Percentiles rank a stretch among this genome's conserved stretches.
These are phyloP conservation scores for Lasioglossum calceatum DNA, from an alignment of 2,888 invertebrate species.

Conservation along the genomic window DNA sequence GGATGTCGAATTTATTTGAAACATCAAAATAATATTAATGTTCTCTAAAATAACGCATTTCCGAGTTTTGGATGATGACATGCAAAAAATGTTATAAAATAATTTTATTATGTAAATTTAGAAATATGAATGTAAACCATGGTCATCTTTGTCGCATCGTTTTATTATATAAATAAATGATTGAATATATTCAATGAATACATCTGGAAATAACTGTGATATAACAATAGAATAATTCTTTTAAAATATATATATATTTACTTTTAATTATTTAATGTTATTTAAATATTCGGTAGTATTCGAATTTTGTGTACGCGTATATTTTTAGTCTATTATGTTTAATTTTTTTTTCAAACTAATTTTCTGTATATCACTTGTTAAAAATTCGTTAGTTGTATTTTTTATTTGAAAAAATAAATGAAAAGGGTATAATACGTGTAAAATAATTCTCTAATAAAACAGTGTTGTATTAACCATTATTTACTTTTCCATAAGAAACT, in stretches of 20 bases:
- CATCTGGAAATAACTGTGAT: neutral
- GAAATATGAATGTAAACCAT: neutral
- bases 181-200: slow-evolving; percentile 1
- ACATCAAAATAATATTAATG: neutral
- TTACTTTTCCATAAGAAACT: neutral
- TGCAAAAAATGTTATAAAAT: neutral
- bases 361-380: neutral
- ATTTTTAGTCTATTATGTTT: neutral
- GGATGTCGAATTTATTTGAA: slow-evolving; percentile 8
- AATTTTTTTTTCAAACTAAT: neutral
- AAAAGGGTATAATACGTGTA: neutral
- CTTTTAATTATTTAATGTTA: neutral
- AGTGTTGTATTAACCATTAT: neutral
- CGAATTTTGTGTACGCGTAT: slow-evolving; percentile 4
- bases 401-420: neutral
- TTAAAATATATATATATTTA: neutral
- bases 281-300: neutral
- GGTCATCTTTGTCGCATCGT: neutral
- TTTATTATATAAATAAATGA: slow-evolving; percentile 27
- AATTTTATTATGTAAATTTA: neutral
- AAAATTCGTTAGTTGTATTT: neutral
- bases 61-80: neutral
- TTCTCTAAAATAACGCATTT: neutral
- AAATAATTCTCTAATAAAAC: neutral
- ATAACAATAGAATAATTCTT: neutral